Percentiles rank a stretch among this genome's conserved stretches.
Evolutionary conservation across 2,888 invertebrate genomes (phyloP).

Genomic region (Agonum fuliginosum): DNA sequence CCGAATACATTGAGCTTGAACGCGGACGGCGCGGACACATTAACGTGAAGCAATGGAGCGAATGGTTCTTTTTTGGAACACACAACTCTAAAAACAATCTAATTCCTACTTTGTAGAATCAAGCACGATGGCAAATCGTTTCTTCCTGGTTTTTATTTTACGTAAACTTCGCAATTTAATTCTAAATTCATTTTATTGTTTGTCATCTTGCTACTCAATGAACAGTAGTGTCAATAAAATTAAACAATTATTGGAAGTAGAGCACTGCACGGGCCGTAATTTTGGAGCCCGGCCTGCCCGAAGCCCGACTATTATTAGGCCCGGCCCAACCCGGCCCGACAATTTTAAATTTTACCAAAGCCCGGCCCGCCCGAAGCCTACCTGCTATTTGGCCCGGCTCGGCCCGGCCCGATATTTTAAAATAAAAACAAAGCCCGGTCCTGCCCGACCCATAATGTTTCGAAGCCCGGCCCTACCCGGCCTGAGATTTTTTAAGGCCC

Average conservation of each 20-base stretch:
- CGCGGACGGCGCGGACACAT: conserved; percentile 48
- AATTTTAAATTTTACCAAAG: too few species aligned
- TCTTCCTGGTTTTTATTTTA: conserved; percentile 13
- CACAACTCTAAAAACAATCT: conserved; percentile 48
- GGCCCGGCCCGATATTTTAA: too few species aligned
- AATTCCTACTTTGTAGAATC: conserved; percentile 44
- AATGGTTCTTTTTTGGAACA: conserved; percentile 30
- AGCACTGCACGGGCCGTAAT: too few species aligned
- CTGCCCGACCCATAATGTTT: too few species aligned
- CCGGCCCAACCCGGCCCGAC: too few species aligned
- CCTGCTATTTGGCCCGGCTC: too few species aligned
- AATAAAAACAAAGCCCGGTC: too few species aligned
- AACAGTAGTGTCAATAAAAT: background rate
- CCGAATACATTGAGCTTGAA: conserved; percentile 46
- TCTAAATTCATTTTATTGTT: conserved; percentile 8
- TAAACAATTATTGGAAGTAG: background rate
- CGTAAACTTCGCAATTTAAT: conserved; percentile 29
- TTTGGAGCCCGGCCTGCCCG: too few species aligned
- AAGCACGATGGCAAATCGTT: conserved; percentile 36
- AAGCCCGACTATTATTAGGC: too few species aligned
- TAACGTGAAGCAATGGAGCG: conserved; percentile 43
- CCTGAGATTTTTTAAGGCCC: too few species aligned
- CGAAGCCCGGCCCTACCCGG: too few species aligned
- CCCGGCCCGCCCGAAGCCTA: too few species aligned
- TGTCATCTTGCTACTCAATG: background rate